Base-by-base conservation (phyloP, 2,797 vertebrate genomes). In the Diglossa cyanea region DNA sequence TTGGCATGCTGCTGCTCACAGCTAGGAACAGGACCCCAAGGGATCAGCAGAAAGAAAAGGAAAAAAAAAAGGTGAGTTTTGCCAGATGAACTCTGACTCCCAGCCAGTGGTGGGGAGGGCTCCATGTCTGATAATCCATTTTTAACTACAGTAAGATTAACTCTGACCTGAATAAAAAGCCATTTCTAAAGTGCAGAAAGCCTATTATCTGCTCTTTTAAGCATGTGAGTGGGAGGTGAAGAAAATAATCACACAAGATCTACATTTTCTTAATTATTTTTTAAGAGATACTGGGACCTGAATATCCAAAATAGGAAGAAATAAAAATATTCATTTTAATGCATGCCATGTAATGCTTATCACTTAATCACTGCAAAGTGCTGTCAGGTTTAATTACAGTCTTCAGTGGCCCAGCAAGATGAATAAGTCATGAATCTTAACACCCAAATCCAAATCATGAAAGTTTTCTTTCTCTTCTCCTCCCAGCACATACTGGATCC, bases 1-100 rank as follows among this genome's bases (percentile, higher is more conserved):
- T 95, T 88, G 94, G 92, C 92, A 91, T 30, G 50, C 58, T 26
- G 8, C 48, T 94, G 88, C 72, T 95, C 66, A 60, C 72, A 86
- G 88, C 85, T 58, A 94, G 42, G 53, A 76, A 81, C 51, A 54
- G 62, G 63, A 92, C 45, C 84, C 83, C 78, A 79, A 39, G 81
- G 85, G 90, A 94, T 66, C 42, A 71, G 57, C 35, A 65, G 45
- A 82, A 86, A 94, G 17, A 28, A 12, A 37, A 24, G 5, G 8
- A 8, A 40, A 66, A 73, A 73, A 58, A 39, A 74, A 44, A 15
- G 26, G 37, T 50, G 42, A 67, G 47, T 76, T 95, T 79, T 95
- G 42, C 62, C 80, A 94, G 66, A 80, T 65, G 72, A 94, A 54
- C 33, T 54, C 31, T 79, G 57, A 75, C 55, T 94, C n/a, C 26